Evolutionary conservation across 2,888 invertebrate species (phyloP), one percentile per base, ranked within the genome.

Genomic region (Ceratothoa steindachneri): DNA sequence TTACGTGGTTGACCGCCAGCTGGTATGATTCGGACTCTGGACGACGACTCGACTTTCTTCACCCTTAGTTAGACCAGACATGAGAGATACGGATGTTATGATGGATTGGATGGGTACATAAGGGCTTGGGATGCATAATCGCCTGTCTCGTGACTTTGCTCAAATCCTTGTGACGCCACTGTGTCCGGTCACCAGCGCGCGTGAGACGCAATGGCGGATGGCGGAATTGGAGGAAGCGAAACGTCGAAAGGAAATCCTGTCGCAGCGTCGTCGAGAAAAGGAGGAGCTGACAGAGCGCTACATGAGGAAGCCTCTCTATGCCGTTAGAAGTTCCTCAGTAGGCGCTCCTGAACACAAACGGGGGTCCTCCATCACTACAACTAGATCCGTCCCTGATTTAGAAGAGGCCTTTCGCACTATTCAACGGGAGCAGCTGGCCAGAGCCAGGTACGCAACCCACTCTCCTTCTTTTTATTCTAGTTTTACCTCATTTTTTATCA

Each of bases 341-440:
- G 52, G 15, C 22, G 66, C 51, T 65, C 7, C 65, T 29, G 60
- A 60, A 24, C 7, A 15, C 5, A n/a, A n/a, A n/a, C 7, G 41
- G 41, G 24, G 24, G 12, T 24, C 22, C n/a, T 2, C 22, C n/a
- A 24, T 24, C 24, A n/a, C 27, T 24, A 22, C 24, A 24, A 69
- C 67, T 28, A 51, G 67, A 64, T 76, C 76, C 2, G 73, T 69
- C 0, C 76, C 76, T 0, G 71, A 76, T 41, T 51, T 76, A n/a
- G 76, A 76, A 28, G 76, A 76, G 19, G 76, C 76, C 1, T 41
- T 73, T 19, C 22, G 70, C 24, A 51, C 65, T 22, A 55, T 73
- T 12, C 53, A 67, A 60, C 67, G 71, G 27, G 76, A 73, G 28
- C 73, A 73, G 30, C 55, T 67, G 7, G 64, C 24, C 2, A 60